phyloP scores from a whole-genome alignment of 2,888 invertebrate genomes.

The Caenorhabditis sp. region DNA sequence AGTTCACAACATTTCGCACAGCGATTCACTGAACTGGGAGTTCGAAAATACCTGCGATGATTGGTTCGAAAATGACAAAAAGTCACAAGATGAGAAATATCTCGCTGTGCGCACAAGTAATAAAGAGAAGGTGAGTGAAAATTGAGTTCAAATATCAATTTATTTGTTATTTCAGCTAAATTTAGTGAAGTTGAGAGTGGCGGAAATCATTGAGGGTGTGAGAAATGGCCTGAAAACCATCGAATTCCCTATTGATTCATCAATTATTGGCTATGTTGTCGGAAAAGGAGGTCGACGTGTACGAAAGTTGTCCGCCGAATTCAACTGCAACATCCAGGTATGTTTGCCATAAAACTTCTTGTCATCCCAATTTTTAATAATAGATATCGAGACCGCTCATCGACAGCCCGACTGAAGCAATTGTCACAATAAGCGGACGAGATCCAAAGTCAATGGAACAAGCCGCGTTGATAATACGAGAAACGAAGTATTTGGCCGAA shows the following conservation, averaged over 20 bases:
- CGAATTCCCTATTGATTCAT: constrained; percentile 22
- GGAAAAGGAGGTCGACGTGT: constrained; percentile 30
- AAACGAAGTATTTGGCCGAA: not conserved
- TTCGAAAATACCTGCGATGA: not conserved
- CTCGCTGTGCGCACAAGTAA: not conserved
- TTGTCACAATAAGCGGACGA: constrained; percentile 17
- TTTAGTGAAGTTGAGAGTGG: constrained; percentile 10
- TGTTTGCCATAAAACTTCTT: too few relatives aligned
- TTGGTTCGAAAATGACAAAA: not conserved
- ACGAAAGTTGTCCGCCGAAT: constrained; percentile 20
- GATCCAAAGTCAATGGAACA: constrained; percentile 20
- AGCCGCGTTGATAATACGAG: constrained; percentile 23
- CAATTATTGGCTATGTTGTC: constrained; percentile 31
- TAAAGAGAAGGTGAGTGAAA: not conserved
- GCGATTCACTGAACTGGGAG: not conserved
- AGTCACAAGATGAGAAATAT: not conserved
- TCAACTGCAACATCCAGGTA: constrained; percentile 23
- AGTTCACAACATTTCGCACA: not conserved
- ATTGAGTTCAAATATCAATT: not conserved
- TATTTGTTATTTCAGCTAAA: not conserved
- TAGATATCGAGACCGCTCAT: constrained; percentile 24
- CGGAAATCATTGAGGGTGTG: constrained; percentile 27
- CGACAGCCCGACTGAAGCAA: constrained; percentile 19
- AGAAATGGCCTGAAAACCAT: constrained; percentile 16
- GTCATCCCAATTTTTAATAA: too few relatives aligned